Base-by-base conservation (phyloP, 2,113 vertebrate genomes). In the Bambusicola thoracicus region DNA sequence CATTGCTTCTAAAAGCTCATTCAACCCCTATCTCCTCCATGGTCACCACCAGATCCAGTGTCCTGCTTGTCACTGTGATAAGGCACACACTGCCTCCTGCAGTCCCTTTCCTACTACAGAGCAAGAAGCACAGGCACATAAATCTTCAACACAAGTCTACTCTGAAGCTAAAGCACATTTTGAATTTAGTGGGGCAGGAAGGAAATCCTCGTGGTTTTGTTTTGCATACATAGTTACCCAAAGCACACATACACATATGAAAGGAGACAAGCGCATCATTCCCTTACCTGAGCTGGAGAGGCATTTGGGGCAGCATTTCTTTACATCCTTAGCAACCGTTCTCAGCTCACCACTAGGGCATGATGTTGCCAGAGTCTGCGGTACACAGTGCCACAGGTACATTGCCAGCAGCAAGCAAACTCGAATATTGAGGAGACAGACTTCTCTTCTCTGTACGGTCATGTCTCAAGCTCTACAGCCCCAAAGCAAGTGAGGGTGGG, bases 281-380 rank as follows among this genome's bases (percentile, higher is more conserved):
- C 53, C 59, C 70, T 94, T 78, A 90, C 92, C 81, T 44, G 34
- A 2, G 1, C 0, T 8, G 5, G 12, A 16, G 18, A 0, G 17
- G 65, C 95, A 93, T 25, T 84, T 84, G 69, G 81, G 73, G 65
- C 95, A 95, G 69, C 88, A 91, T 48, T 73, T 93, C 61, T 41
- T 36, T 4, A 40, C 18, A 0, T 3, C 76, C 20, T 13, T 81
- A 2, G 13, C 0, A 38, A 49, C 13, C 6, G 25, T 10, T 36
- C 76, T 74, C 72, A 89, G 48, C 8, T 94, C 90, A 4, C 90
- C 88, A 11, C 2, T 6, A 11, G 7, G 34, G 36, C 91, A 93
- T 0, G 30, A 1, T 0, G 5, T 49, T 2, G 59, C 95, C 81
- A 78, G 55, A 1, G 27, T n/a, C 13, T 13, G 77, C 81, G 53